Evolutionary conservation across 2,797 vertebrate genomes (phyloP), one percentile per base, ranked within the genome.

Genomic region (Salarias fasciatus): DNA sequence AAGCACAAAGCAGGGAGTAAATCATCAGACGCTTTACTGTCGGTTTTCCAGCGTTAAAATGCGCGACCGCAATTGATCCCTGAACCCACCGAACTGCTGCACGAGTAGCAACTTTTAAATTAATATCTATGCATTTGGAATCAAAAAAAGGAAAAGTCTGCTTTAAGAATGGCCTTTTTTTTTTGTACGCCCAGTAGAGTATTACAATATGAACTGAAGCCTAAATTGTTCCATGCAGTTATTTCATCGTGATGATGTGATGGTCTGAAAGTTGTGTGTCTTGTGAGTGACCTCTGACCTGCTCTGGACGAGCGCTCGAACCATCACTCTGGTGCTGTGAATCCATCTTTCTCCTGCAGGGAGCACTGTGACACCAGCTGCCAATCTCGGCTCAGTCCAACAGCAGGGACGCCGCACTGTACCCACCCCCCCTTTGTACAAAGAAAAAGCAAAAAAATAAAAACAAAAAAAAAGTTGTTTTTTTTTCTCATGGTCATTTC

Each of bases 1-100:
- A 88, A 90, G 87, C 88, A 89, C 89, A 90, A 88, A 82, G 75
- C 74, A 78, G 77, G 82, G 80, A 86, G 51, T 69, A 56, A 35
- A 62, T 64, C 43, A 78, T 60, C 38, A 63, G 74, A 77, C 82
- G 79, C 76, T 83, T 82, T 78, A 77, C 60, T 31, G 55, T 84
- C 52, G 60, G 53, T 66, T 63, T 18, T 62, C 69, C 78, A 74
- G 56, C 57, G 50, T 63, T 72, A 47, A 31, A 53, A 76, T 46
- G 47, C 50, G 48, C 67, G 69, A 74, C 72, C 58, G 79, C 75
- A 53, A 74, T 66, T 77, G n/a, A 48, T 72, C 72, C 75, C 35
- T 60, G 37, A 30, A 63, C 48, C 60, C 14, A 55, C 8, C 48
- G 14, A 64, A 54, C 31, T 69, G 76, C 68, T 84, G 75, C 83